These are phyloP conservation scores for Leiothrix lutea DNA, from an alignment of 2,113 vertebrate species.

Conservation along the genomic window DNA sequence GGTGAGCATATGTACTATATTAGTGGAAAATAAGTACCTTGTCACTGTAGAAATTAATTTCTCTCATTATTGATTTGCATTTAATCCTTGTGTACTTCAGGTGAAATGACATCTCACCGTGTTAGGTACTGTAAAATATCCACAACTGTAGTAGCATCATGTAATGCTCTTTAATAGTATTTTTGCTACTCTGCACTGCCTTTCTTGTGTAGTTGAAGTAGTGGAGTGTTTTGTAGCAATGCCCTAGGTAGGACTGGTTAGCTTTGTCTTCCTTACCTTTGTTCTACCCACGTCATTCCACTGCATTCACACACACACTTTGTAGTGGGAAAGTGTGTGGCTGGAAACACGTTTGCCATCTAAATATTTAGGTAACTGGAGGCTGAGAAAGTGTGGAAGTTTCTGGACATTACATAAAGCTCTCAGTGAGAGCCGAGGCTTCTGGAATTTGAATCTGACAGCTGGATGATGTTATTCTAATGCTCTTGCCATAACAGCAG, in stretches of 20 bases:
- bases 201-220: neutral
- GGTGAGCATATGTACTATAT: neutral
- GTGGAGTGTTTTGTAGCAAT: neutral
- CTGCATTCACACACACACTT: no score
- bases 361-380: neutral
- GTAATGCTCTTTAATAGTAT: neutral
- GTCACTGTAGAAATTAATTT: neutral
- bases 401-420: neutral
- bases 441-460: neutral
- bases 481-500: neutral
- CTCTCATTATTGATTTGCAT: neutral
- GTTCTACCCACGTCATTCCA: neutral
- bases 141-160: neutral
- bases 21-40: neutral
- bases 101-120: neutral
- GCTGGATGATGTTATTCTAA: neutral
- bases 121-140: slow-evolving; percentile 10
- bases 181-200: neutral
- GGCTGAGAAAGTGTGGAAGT: neutral
- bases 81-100: neutral
- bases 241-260: neutral
- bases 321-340: neutral
- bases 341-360: neutral
- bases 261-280: neutral
- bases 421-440: neutral